Evolutionary conservation across 1,140 invertebrate species (phyloP).

Genomic region (Aphelinus atriplicis): DNA sequence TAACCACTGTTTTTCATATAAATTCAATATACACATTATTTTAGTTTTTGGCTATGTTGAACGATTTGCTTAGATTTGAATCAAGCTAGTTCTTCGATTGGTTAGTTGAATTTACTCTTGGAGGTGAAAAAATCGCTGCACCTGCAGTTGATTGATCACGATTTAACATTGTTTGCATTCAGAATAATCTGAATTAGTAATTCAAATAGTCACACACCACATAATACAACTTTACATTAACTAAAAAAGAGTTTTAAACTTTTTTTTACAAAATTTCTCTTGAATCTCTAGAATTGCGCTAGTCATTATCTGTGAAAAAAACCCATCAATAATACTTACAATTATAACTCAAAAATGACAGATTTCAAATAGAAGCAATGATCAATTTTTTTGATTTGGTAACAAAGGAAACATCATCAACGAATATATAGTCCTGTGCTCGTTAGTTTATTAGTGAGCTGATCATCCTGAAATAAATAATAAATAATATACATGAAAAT

Average conservation of each 20-base stretch:
- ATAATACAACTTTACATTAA: too few relatives aligned
- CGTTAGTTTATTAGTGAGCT: constrained; percentile 61
- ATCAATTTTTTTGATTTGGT: constrained; percentile 26
- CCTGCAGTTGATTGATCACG: too few relatives aligned
- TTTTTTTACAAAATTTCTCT: too few relatives aligned
- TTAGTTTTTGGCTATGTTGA: not conserved
- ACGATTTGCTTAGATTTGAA: too few relatives aligned
- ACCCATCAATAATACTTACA: constrained; percentile 37
- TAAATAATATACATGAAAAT: not conserved
- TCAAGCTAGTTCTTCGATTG: too few relatives aligned
- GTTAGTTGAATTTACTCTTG: too few relatives aligned
- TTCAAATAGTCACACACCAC: too few relatives aligned
- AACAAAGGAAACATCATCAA: constrained; percentile 9
- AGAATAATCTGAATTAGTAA: too few relatives aligned
- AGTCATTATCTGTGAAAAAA: not conserved
- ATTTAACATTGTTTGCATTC: too few relatives aligned
- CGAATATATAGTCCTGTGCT: not conserved
- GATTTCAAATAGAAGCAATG: constrained; percentile 30
- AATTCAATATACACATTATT: constrained; percentile 1
- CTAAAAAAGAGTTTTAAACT: too few relatives aligned
- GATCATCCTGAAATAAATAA: constrained; percentile 64
- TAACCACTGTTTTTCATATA: constrained; percentile 1
- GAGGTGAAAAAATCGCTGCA: too few relatives aligned
- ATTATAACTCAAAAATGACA: constrained; percentile 28
- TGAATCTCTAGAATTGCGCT: too few relatives aligned